Evolutionary conservation across 37 sponge, comb jelly and placozoan species (phyloP), one percentile per base, ranked within the genome.

Genomic region (Hormiphora californensis): DNA sequence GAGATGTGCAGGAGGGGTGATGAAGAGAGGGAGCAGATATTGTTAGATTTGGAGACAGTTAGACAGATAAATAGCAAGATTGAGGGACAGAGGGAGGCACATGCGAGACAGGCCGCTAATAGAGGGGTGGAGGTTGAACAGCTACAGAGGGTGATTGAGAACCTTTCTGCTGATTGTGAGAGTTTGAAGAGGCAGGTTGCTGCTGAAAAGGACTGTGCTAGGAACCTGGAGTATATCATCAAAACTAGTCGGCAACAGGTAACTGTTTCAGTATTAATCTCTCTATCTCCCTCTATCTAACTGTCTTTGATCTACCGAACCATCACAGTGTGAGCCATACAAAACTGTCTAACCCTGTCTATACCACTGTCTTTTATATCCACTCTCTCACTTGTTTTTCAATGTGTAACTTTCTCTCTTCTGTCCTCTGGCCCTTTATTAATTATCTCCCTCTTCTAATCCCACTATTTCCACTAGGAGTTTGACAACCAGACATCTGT

Each of bases 21-120:
- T 7, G 81, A 73, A 7, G 32, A 73, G 17, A 1, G 44, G 27
- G 43, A 73, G 38, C 81, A 73, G 39, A 73, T 73, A 40, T 33
- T 73, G 1, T 28, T 73, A 4, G 81, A 73, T 73, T 41, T 73
- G 27, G 81, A 73, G 46, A 73, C 81, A 17, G 81, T 73, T 22
- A 73, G 81, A 21, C 46, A 73, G 3, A 73, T 73, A 2, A 73
- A 73, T 46, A 73, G 43, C 23, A 73, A 73, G 81, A 73, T 73
- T 28, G 81, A 73, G 46, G 81, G 81, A 41, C 81, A 73, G 81
- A 21, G 81, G 5, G 81, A 73, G 81, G 81, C 81, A n/a, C 81
- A 73, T 41, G 81, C 81, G 9, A 73, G 81, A 73, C 81, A 73
- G 23, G 81, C 81, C 8, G 81, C 81, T 41, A 73, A 73, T 30